These are phyloP conservation scores for Ochotona curzoniae DNA, from an alignment of 2,113 vertebrate species.

Conservation along the genomic window DNA sequence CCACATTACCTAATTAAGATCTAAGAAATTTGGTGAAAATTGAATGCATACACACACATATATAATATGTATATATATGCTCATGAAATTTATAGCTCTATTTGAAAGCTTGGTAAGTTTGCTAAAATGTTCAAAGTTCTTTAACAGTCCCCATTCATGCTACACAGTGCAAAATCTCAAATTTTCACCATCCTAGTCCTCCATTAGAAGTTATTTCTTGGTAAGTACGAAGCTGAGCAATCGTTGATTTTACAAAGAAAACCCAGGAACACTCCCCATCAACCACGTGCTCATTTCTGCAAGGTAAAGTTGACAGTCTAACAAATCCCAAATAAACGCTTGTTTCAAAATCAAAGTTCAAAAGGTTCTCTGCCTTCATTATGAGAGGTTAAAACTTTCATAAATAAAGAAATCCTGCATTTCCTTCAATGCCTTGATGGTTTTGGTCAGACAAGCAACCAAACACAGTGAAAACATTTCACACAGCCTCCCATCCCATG, in stretches of 20 bases:
- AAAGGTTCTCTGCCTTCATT: constrained; percentile 1
- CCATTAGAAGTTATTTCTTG: constrained; percentile 5
- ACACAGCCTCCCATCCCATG: constrained; percentile 44
- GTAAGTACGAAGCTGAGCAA: not conserved
- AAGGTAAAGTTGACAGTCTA: constrained; percentile 24
- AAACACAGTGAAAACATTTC: constrained; percentile 61
- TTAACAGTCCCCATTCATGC: not conserved
- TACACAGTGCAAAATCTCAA: not conserved
- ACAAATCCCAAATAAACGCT: constrained; percentile 40
- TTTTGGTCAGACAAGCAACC: constrained; percentile 8
- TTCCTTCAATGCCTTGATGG: not conserved
- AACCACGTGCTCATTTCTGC: not conserved
- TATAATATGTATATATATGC: too few relatives aligned
- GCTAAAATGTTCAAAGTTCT: constrained; percentile 12
- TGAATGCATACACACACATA: not conserved
- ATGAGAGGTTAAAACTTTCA: not conserved
- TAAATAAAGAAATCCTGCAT: not conserved
- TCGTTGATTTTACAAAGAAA: constrained; percentile 14
- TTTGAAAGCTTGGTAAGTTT: constrained; percentile 20
- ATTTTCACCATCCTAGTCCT: not conserved
- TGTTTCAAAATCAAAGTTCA: constrained; percentile 29
- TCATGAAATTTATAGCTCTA: constrained; percentile 6
- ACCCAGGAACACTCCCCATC: not conserved
- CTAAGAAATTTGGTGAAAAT: not conserved
- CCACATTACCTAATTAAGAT: not conserved